Conservation (phyloP, 2,888 invertebrate genomes). For the Noctua fimbriata region DNA sequence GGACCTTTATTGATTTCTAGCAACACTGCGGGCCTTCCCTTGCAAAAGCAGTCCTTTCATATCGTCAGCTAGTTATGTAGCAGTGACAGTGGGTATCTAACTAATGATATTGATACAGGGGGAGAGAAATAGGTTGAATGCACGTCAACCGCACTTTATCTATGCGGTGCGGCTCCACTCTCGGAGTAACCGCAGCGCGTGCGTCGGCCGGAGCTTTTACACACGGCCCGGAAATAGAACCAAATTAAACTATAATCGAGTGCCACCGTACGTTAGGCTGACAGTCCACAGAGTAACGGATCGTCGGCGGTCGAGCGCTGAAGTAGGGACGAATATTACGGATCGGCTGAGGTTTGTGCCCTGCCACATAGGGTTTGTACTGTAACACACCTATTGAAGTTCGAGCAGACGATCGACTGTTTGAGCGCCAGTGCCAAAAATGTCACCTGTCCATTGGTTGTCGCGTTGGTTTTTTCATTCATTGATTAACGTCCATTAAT, state of each 20-base stretch:
- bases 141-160: slow-evolving; percentile 74
- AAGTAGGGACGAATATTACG: slow-evolving; percentile 18
- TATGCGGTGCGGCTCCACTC: slow-evolving; percentile 69
- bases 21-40: slow-evolving; percentile 23
- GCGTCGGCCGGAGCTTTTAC: slow-evolving; percentile 66
- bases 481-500: background rate
- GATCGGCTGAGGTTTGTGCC: background rate
- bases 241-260: slow-evolving; percentile 68
- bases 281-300: slow-evolving; percentile 35
- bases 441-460: background rate
- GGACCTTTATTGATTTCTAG: slow-evolving; percentile 51
- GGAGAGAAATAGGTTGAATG: slow-evolving; percentile 53
- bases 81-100: slow-evolving; percentile 9
- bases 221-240: slow-evolving; percentile 70
- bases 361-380: background rate
- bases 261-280: slow-evolving; percentile 44
- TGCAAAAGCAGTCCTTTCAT: background rate
- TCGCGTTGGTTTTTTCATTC: background rate
- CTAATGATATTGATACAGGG: slow-evolving; percentile 43
- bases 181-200: slow-evolving; percentile 74
- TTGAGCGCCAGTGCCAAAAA: background rate
- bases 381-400: background rate
- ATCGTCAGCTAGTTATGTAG: slow-evolving; percentile 13
- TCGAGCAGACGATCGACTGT: background rate
- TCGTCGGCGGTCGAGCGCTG: background rate